Percentiles rank a stretch among this genome's conserved stretches.
These are phyloP conservation scores for Corydoras maculifer DNA, from an alignment of 2,113 vertebrate species.

Conservation along the genomic window DNA sequence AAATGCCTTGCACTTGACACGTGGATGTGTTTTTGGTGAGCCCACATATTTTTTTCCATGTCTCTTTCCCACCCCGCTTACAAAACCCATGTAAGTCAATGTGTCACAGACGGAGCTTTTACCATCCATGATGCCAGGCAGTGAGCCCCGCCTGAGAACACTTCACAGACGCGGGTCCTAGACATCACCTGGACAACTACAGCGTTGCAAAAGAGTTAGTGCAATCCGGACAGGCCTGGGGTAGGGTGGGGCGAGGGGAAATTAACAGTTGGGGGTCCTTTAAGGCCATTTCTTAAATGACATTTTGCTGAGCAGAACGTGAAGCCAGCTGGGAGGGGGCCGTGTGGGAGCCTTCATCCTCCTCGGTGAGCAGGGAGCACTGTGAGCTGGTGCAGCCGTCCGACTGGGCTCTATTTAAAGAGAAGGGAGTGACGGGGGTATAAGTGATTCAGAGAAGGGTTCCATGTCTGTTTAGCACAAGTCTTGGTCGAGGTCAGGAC, in stretches of 20 bases:
- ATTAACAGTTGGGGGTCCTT: slow-evolving; percentile 17
- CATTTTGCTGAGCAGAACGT: slow-evolving; percentile 25
- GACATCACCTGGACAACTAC: slow-evolving; percentile 43
- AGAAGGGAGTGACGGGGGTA: slow-evolving; percentile 6
- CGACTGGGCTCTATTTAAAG: slow-evolving; percentile 21
- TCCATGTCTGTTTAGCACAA: slow-evolving; percentile 18
- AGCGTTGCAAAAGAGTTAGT: slow-evolving; percentile 43
- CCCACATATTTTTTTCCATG: background rate
- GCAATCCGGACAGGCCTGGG: slow-evolving; percentile 45
- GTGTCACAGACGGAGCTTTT: slow-evolving; percentile 15
- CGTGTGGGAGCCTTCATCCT: slow-evolving; percentile 31
- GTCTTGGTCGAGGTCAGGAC: slow-evolving; percentile 62
- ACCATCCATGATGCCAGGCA: slow-evolving; percentile 29
- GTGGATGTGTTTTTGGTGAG: slow-evolving; percentile 25
- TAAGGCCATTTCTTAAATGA: slow-evolving; percentile 42
- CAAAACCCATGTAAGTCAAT: slow-evolving; percentile 16
- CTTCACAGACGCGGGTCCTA: slow-evolving; percentile 37
- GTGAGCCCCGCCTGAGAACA: slow-evolving; percentile 21
- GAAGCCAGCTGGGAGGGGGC: slow-evolving; percentile 18
- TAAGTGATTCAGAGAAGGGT: slow-evolving; percentile 14
- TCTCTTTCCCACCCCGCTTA: background rate
- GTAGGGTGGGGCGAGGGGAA: background rate
- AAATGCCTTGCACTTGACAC: slow-evolving; percentile 34
- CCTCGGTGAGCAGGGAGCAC: slow-evolving; percentile 27
- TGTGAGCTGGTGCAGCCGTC: slow-evolving; percentile 28